Conservation (phyloP, 30 jellyfish, hydroid and myxozoan species). For the Pseudorhiza aurosa region DNA sequence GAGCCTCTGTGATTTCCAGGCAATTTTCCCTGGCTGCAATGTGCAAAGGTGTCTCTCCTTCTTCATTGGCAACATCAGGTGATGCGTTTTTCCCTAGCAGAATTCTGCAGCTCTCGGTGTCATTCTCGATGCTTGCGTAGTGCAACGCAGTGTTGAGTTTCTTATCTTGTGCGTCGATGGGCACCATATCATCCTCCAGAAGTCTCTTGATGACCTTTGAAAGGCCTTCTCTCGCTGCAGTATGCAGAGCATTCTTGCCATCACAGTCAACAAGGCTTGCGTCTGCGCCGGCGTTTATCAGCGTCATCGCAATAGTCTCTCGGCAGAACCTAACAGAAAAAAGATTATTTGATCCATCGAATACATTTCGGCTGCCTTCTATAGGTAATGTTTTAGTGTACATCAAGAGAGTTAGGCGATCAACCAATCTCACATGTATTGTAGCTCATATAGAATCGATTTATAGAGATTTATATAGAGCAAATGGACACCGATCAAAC, state of each 20-base stretch:
- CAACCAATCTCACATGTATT: too few relatives aligned
- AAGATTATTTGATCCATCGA: too few relatives aligned
- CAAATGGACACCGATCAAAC: too few relatives aligned
- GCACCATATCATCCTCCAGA: conserved; percentile 4
- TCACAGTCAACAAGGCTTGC: background rate
- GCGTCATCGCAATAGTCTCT: conserved; percentile 10
- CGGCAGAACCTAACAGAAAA: conserved; percentile 18
- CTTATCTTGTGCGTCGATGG: conserved; percentile 17
- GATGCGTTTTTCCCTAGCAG: conserved; percentile 28
- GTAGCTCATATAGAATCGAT: too few relatives aligned
- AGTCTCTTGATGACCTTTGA: conserved; percentile 2
- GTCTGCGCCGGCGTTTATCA: conserved; percentile 31
- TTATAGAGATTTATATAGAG: too few relatives aligned
- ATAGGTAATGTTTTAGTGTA: too few relatives aligned
- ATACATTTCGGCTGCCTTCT: too few relatives aligned
- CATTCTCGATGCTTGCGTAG: conserved; percentile 10
- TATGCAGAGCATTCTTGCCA: conserved; percentile 45
- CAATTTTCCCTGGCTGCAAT: conserved; percentile 15
- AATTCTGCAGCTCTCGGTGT: conserved; percentile 1
- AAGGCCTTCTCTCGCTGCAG: conserved; percentile 22
- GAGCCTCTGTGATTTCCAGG: background rate
- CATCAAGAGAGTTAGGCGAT: too few relatives aligned
- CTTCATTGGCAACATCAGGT: conserved; percentile 19
- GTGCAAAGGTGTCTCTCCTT: conserved; percentile 39
- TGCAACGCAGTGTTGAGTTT: conserved; percentile 37